Percentiles rank a stretch among this genome's conserved stretches.
phyloP scores from a whole-genome alignment of 2,113 vertebrate genomes.

The Chaenogobius annularis region DNA sequence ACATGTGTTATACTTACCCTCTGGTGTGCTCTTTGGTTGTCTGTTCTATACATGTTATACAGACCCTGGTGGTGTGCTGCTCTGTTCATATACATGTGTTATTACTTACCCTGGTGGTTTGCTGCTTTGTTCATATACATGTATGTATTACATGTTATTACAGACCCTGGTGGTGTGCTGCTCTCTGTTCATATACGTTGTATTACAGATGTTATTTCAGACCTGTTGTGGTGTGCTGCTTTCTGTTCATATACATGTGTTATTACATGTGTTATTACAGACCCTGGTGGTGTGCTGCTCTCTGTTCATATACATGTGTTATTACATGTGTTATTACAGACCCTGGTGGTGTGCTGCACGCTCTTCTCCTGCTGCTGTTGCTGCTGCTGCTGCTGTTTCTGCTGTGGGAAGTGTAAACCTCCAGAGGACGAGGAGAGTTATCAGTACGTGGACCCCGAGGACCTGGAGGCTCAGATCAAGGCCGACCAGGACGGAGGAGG shows the following conservation, averaged over 20 bases:
- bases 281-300: slow-evolving; percentile 18
- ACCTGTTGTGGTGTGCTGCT: slow-evolving; percentile 17
- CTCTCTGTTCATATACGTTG: too few relatives aligned
- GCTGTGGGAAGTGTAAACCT: slow-evolving; percentile 84
- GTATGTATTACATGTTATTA: too few relatives aligned
- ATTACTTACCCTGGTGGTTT: too few relatives aligned
- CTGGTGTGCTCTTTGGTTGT: too few relatives aligned
- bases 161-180: too few relatives aligned
- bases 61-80: too few relatives aligned
- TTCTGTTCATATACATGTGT: too few relatives aligned
- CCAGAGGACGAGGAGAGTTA: slow-evolving; percentile 81
- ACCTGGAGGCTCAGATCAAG: slow-evolving; percentile 83
- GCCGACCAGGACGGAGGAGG: slow-evolving; percentile 76
- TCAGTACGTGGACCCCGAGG: slow-evolving; percentile 82
- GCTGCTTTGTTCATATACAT: too few relatives aligned
- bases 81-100: too few relatives aligned
- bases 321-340: slow-evolving; percentile 62
- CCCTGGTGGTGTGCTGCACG: slow-evolving; percentile 79
- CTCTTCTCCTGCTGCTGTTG: slow-evolving; percentile 88
- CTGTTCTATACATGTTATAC: too few relatives aligned
- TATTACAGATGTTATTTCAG: slow-evolving; percentile 75
- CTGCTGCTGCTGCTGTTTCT: slow-evolving; percentile 91
- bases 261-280: slow-evolving; percentile 61
- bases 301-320: background rate
- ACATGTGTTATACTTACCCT: background rate